Base-by-base conservation (phyloP, 2,888 invertebrate species). In the Rhagium mordax region DNA sequence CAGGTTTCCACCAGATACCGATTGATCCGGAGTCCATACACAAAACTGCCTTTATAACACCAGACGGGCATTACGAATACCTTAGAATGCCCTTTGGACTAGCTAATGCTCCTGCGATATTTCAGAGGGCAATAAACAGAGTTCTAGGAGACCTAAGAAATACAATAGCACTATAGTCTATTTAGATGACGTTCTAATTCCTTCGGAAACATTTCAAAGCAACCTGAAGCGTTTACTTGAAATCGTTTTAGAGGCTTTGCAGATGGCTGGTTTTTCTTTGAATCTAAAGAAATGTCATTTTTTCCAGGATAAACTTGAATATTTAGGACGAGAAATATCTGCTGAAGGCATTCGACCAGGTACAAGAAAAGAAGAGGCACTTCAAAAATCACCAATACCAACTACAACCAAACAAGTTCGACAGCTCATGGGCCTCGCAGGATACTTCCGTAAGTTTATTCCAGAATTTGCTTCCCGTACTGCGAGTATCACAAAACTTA, bases 61-160 rank as follows among this genome's bases (percentile, higher is more conserved):
- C 82, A 0, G 83, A 84, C 21, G 84, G 85, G 1, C 77, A 85
- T 8, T 86, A 76, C 65, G 84, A 87, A 75, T 85, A 81, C 65
- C 47, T 78, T 1, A 71, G 81, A 0, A 82, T 86, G 83, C 83
- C 85, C 1, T 87, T 86, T 71, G 86, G 86, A 0, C 69, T 86
- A 1, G 72, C 81, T 1, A 85, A 85, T 61, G 84, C 85, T 0
- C 84, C 84, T 1, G 79, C 81, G n/a, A 81, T 82, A 4, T 87
- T 85, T 72, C 83, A 85, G 64, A 69, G 82, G 5, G 72, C 81
- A 16, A 82, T 85, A 24, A 71, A 78, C 27, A 49, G 60, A 47
- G 67, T 65, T 21, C 51, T 78, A 3, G 73, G 78, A 4, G 7
- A 49, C 13, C 68, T 78, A 1, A 64, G 49, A 55, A 6, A 76